Evolutionary conservation across 2,888 invertebrate genomes (phyloP).

Genomic region (Notodonta dromedarius): DNA sequence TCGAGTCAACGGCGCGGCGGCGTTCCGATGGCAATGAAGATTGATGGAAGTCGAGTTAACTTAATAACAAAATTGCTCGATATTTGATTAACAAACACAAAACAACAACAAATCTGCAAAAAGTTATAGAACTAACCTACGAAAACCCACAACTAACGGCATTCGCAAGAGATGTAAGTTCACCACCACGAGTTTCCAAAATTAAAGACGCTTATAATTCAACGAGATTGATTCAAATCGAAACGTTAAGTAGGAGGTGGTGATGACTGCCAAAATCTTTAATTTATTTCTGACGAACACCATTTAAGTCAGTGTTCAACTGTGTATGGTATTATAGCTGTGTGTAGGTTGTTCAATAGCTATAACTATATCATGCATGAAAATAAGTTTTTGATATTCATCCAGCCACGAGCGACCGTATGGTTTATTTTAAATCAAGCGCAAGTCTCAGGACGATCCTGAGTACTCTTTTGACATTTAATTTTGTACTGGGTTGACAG

Average conservation of each 20-base stretch:
- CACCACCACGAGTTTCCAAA: no score
- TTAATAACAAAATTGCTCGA: background rate
- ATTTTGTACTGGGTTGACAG: no score
- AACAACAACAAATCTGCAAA: background rate
- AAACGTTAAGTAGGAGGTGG: background rate
- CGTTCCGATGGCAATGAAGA: constrained; percentile 25
- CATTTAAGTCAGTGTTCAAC: no score
- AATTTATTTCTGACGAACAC: background rate
- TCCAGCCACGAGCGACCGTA: background rate
- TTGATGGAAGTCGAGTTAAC: constrained; percentile 22
- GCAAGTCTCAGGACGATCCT: no score
- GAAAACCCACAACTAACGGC: no score
- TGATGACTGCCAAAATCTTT: background rate
- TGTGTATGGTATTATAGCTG: background rate
- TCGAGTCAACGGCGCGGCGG: constrained; percentile 15
- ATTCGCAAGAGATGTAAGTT: no score
- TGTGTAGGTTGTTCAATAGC: background rate
- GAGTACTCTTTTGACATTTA: no score
- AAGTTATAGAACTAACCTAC: no score
- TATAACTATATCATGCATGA: background rate
- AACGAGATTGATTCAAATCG: no score
- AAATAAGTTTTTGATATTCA: no score
- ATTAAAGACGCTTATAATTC: no score
- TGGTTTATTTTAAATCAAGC: no score
- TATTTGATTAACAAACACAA: background rate